Evolutionary conservation across 2,888 invertebrate species (phyloP), one percentile per base, ranked within the genome.

Genomic region (Oscheius sp.): DNA sequence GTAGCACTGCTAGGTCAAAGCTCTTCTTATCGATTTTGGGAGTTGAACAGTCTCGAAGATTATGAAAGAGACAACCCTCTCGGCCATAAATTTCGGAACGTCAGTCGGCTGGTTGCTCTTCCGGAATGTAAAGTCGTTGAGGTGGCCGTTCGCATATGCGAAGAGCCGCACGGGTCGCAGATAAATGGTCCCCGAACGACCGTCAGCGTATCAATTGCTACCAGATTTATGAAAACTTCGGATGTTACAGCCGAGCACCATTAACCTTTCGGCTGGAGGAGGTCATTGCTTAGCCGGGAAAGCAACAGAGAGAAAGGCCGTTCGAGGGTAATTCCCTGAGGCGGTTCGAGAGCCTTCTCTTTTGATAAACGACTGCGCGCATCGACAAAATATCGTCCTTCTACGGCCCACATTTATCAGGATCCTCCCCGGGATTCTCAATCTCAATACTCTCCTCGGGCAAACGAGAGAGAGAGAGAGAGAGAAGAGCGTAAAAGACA

Each of bases 281-380:
- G 20, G 10, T 48, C 25, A 25, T 17, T 50, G 20, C 50, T 12
- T 34, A 34, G 37, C 37, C 25, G 50, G 25, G 25, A 25, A 50
- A 25, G 52, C 27, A 52, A 27, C 27, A 52, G n/a, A 29, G 15
- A 25, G 23, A 50, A 8, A 17, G 8, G 50, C 31, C 55, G 55
- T 55, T 55, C 55, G 34, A 23, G 58, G 15, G 29, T 50, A 64
- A 50, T 64, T 37, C 64, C 64, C 64, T 34, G 17, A 31, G 64
- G 64, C 64, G 64, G 48, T 27, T 25, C 42, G 64, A 20, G 39
- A 39, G 64, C 48, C 50, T 48, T 34, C n/a, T 29, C 48, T 17
- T 50, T 48, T 64, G 64, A 64, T 50, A 64, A 64, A 64, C 64
- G 64, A 64, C 64, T 50, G 64, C 64, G 64, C 64, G 64, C 34